Evolutionary conservation across 2,797 vertebrate genomes (phyloP), one percentile per base, ranked within the genome.

Genomic region (Buphagus erythrorhynchus): DNA sequence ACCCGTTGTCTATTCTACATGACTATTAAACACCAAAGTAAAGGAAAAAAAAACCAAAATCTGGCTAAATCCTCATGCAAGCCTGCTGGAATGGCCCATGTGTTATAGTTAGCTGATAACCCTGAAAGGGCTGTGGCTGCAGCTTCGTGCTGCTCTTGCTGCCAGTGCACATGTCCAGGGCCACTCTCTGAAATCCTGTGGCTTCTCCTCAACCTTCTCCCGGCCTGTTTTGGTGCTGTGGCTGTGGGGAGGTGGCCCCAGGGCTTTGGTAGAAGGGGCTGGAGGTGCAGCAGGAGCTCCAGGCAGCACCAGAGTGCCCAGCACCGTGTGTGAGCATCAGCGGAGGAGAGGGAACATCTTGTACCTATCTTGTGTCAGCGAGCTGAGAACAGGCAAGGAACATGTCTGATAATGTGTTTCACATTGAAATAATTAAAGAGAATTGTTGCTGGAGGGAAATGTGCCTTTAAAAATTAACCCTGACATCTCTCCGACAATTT

Each of bases 401-500:
- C 94, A 94, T 51, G 90, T 61, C 95, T 96, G 95, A 93, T 96
- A 97, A 97, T 96, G 95, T 72, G 92, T 86, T 97, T 97, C 97
- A 97, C 94, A 96, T 95, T 95, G 95, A 96, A 97, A 97, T 97
- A 97, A 97, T 97, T 97, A 97, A 95, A 97, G 83, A 68, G 92
- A 96, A 94, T 95, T 87, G 93, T 97, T 96, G 96, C 95, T 97
- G 96, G 93, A 97, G 95, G 96, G 97, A 97, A 97, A 95, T 58
- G 86, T 93, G 94, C 93, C 97, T 97, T 97, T 96, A 97, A 97
- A 97, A 97, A 97, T 97, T 97, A 97, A 96, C 97, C 95, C 96
- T 94, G 96, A 95, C 96, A 93, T 96, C 90, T 89, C 88, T 78
- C 93, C 55, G 52, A 90, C 96, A 91, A 92, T 95, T 95, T 65